Percentiles rank a stretch among this genome's conserved stretches.
phyloP scores from a whole-genome alignment of 2,113 vertebrate genomes.

The Anseranas semipalmata region DNA sequence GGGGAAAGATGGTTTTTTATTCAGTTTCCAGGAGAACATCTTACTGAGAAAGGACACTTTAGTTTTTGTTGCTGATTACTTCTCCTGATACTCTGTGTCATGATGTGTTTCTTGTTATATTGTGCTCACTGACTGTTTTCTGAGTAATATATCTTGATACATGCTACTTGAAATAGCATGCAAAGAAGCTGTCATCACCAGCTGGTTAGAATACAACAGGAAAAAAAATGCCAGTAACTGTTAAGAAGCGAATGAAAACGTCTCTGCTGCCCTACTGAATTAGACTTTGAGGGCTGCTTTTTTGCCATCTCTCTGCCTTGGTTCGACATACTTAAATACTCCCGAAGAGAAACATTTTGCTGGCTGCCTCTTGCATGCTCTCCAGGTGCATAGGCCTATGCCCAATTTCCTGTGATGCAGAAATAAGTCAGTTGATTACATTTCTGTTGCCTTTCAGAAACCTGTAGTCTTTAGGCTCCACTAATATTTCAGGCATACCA shows the following conservation, averaged over 20 bases:
- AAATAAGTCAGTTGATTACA: conserved; percentile 32
- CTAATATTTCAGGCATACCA: not conserved
- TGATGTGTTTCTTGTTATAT: not conserved
- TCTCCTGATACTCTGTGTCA: not conserved
- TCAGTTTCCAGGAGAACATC: not conserved
- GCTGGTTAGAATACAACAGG: not conserved
- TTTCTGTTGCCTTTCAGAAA: conserved; percentile 38
- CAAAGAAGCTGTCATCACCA: conserved; percentile 9
- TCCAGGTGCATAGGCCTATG: not conserved
- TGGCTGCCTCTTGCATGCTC: not conserved
- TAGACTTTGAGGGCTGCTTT: not conserved
- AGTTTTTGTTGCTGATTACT: not conserved
- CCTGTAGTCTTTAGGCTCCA: not conserved
- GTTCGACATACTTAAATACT: not conserved
- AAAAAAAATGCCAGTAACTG: not conserved
- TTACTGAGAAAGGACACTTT: not conserved
- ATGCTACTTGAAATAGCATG: not conserved
- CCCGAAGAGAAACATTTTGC: not conserved
- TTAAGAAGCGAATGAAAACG: not conserved
- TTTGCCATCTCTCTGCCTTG: not conserved
- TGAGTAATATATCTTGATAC: conserved; percentile 9
- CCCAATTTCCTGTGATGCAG: not conserved
- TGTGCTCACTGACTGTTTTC: not conserved
- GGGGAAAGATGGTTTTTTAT: accelerated
- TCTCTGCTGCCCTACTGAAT: not conserved